Conservation (phyloP, 1,140 invertebrate genomes). For the Melitaea cinxia region DNA sequence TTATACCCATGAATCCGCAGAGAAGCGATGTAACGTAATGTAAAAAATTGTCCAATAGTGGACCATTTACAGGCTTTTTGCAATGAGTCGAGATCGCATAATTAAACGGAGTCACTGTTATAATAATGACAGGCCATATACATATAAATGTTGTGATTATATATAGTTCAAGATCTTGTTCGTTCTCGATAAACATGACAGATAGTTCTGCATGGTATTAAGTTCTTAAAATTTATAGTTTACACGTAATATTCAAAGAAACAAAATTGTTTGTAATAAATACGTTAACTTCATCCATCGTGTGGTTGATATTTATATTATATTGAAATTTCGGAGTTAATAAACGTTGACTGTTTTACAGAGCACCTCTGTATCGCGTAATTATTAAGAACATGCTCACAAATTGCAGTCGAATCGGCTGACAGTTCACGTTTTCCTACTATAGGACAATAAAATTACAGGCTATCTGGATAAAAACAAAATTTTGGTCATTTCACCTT, state of each 20-base stretch:
- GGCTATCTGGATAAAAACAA: constrained; percentile 42
- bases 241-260: neutral
- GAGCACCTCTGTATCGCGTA: constrained; percentile 46
- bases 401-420: constrained; percentile 48
- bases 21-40: too few relatives aligned
- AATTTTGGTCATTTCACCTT: constrained; percentile 24
- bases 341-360: constrained; percentile 28
- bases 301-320: constrained; percentile 6
- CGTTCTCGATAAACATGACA: neutral
- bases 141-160: constrained; percentile 3
- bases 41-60: too few relatives aligned
- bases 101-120: constrained; percentile 2
- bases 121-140: neutral
- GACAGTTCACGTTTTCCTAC: constrained; percentile 39
- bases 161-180: neutral
- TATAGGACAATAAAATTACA: constrained; percentile 40
- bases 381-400: constrained; percentile 57
- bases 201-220: constrained; percentile 1
- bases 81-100: neutral
- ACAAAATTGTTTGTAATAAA: constrained; percentile 1
- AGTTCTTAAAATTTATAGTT: neutral
- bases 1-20: too few relatives aligned
- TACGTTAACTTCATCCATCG: neutral
- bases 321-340: constrained; percentile 39
- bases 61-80: too few relatives aligned